Evolutionary conservation across 2,888 invertebrate genomes (phyloP), one percentile per base, ranked within the genome.

Genomic region (Cryptocheilus praepositus): DNA sequence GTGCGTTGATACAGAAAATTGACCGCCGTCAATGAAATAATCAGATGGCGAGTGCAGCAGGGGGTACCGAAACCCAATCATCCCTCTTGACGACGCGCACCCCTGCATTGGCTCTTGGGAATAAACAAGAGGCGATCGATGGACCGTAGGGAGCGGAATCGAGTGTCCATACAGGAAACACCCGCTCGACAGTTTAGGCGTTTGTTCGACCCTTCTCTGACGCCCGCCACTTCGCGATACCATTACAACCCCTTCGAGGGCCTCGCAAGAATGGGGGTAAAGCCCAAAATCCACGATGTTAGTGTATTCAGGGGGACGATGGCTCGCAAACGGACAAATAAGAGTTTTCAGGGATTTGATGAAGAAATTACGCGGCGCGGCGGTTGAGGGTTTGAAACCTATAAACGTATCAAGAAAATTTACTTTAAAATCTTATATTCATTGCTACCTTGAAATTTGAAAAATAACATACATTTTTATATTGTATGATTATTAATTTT

Each of bases 81-180:
- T 61, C 66, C 68, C 65, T 64, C 54, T 72, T 53, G 64, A 67
- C 68, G 52, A 60, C 55, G 67, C 64, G 52, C 25, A 62, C 58
- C 64, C 80, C 73, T 70, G 73, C 64, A 65, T 71, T 67, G 70
- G 57, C 73, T 67, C 76, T 78, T 71, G 79, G 76, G 67, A 67
- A 79, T 78, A 78, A 78, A 74, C 78, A 78, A 78, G 78, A 76
- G 79, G 69, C 76, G 71, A 76, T 78, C 79, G 79, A 78, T 78
- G 74, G 62, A 21, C 71, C 57, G 56, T 61, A 56, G 78, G 69
- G 76, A 70, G 70, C 69, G 69, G 59, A 64, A 76, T 78, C 71
- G 71, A 78, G 77, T 74, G 70, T 78, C 73, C 63, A 67, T 61
- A 67, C 62, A 69, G 68, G 78, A 69, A 71, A 71, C 54, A 69